A percentile compares a stretch with the other conserved stretches of the same genome.
These are phyloP conservation scores for Parnassius mnemosyne DNA, from an alignment of 2,888 invertebrate species.

Conservation along the genomic window DNA sequence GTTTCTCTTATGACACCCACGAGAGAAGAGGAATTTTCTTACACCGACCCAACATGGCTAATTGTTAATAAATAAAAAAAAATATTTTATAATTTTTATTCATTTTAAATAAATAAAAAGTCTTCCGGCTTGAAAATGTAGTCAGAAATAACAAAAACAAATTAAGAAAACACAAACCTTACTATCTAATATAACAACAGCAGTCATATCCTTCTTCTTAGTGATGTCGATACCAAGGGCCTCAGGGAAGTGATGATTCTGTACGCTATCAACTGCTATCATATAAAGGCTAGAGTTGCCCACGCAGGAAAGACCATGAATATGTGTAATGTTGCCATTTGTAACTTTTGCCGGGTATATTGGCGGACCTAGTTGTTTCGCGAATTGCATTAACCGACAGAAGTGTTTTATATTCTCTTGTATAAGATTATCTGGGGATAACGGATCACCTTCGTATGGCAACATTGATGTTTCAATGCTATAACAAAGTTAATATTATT, in stretches of 20 bases:
- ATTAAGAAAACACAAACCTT: constrained; percentile 71
- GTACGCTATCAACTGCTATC: constrained; percentile 86
- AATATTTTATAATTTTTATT: too few relatives aligned
- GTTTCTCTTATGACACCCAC: too few relatives aligned
- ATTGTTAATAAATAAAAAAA: too few relatives aligned
- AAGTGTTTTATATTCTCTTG: constrained; percentile 60
- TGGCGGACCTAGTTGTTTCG: constrained; percentile 58
- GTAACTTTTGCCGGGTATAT: constrained; percentile 49
- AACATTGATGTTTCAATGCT: constrained; percentile 72
- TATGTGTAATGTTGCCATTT: constrained; percentile 45
- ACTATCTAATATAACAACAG: constrained; percentile 85
- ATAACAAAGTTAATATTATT: constrained; percentile 30
- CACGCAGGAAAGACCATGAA: constrained; percentile 73
- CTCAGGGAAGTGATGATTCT: constrained; percentile 87
- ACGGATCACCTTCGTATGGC: constrained; percentile 69
- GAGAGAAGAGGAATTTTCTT: too few relatives aligned
- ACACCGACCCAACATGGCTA: too few relatives aligned
- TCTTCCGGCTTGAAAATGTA: too few relatives aligned
- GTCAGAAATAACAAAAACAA: too few relatives aligned
- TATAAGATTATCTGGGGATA: constrained; percentile 76
- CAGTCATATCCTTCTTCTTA: constrained; percentile 81
- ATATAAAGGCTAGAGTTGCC: constrained; percentile 60
- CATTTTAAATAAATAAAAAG: too few relatives aligned
- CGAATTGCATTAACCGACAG: constrained; percentile 64
- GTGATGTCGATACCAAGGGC: constrained; percentile 85